Base-by-base conservation (phyloP, 2,113 vertebrate genomes). In the Physeter macrocephalus region DNA sequence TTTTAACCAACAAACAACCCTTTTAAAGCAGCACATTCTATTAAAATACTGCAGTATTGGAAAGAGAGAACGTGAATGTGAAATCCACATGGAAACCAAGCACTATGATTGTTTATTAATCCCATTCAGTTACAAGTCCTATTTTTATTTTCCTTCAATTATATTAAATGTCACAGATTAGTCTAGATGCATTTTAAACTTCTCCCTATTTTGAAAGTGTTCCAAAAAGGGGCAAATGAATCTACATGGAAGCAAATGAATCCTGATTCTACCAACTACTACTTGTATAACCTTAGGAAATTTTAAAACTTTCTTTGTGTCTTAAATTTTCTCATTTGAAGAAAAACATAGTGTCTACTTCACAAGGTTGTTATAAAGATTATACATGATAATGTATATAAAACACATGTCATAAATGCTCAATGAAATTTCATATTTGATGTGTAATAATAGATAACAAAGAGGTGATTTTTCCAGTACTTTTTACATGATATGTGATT, bases 21-120 rank as follows among this genome's bases (percentile, higher is more conserved):
- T 81, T 96, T 96, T 81, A 39, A 96, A 92, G 49, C 21, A 96
- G 27, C 39, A 90, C 27, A 72, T 81, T 96, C 80, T 72, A 88
- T 85, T 94, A 80, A 90, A 92, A 87, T 43, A 46, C 11, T 80
- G 27, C 39, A 82, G 3, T 87, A 31, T 20, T 75, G 41, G 8
- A 87, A 82, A 90, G 12, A 69, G 3, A 80, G 10, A 2, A 59
- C 1, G 18, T 83, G 82, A 43, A 43, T 20, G 78, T 71, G n/a
- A 85, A 93, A 52, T 88, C 27, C 78, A 78, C 64, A 72, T 41
- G 41, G 71, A 96, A 86, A 85, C 1, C 1, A 67, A 81, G 34
- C 7, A 54, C 12, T 17, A 20, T 46, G 13, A 20, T 62, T 34
- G 1, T 93, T 91, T 75, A n/a, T 13, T 92, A 82, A 96, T 91